Evolutionary conservation across 2,888 invertebrate genomes (phyloP).

Genomic region (Adela reaumurella): DNA sequence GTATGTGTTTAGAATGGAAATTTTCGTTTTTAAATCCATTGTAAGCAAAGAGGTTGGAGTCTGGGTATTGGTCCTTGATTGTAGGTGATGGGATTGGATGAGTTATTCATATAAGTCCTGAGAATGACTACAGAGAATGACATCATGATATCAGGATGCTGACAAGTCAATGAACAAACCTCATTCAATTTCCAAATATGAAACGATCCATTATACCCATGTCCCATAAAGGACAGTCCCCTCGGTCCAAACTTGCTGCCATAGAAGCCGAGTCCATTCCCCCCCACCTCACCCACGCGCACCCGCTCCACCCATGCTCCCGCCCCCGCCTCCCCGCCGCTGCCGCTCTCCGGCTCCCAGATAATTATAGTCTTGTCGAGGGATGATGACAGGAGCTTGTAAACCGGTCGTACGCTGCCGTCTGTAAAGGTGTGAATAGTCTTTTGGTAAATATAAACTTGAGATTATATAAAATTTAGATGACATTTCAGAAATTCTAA

Average conservation of each 20-base stretch:
- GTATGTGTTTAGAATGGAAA: too few species aligned
- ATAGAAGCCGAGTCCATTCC: conserved; percentile 90
- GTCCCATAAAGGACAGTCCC: conserved; percentile 70
- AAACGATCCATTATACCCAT: conserved; percentile 91
- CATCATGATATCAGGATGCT: too few species aligned
- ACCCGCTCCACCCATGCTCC: conserved; percentile 81
- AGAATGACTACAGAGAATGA: too few species aligned
- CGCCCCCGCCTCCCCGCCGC: conserved; percentile 33
- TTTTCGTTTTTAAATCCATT: too few species aligned
- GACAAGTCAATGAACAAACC: conserved; percentile 23
- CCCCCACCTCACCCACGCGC: conserved; percentile 89
- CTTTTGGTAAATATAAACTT: too few species aligned
- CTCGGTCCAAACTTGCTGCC: conserved; percentile 76
- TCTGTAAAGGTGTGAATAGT: conserved; percentile 3
- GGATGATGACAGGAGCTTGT: conserved; percentile 77
- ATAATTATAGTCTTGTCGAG: conserved; percentile 90
- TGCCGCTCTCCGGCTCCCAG: conserved; percentile 64
- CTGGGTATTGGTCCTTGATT: too few species aligned
- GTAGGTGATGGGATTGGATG: too few species aligned
- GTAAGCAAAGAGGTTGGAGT: too few species aligned
- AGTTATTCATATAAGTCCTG: too few species aligned
- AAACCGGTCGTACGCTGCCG: conserved; percentile 19
- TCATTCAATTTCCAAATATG: conserved; percentile 74
- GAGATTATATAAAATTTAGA: too few species aligned
- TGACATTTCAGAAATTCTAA: too few species aligned